Evolutionary conservation across 2,113 vertebrate species (phyloP), one percentile per base, ranked within the genome.

Genomic region (Phaetusa simplex): DNA sequence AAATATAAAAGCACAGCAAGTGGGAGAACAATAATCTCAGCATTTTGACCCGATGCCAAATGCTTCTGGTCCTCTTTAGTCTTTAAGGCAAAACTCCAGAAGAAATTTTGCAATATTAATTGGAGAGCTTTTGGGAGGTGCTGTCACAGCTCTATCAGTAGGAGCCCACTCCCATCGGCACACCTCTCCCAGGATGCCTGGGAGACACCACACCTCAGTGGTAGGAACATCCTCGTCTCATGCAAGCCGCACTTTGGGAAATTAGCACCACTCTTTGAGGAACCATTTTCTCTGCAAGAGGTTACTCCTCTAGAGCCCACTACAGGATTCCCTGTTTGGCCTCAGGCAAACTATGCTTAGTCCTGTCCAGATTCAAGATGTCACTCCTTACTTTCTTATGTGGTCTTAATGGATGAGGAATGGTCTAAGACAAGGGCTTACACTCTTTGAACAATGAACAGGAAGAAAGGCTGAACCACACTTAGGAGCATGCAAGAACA

Each of bases 161-260:
- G 55, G 9, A 78, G 50, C 38, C 34, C 38, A 32, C 29, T 89
- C n/a, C n/a, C 27, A 30, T 2, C 1, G 5, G 45, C 34, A 61
- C 27, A n/a, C 4, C 11, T 74, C 26, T 84, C 50, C 55, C 77
- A 40, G 20, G 26, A 83, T 13, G 26, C 16, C 29, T 13, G 18
- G 45, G 55, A 85, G 42, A 50, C 34, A 59, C 13, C 0, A 0
- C 26, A 59, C 5, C 47, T 61, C 62, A 56, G 12, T 1, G 4
- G 21, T 17, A 64, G 0, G 0, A 40, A 49, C 34, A 58, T 13
- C 20, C 52, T 66, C 0, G 0, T 19, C 40, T 67, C 38, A 7
- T 13, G 52, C 36, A 38, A 86, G 29, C 49, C 58, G 27, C 11
- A 3, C 16, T 43, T 38, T 4, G 21, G 47, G 45, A 74, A 87